Evolutionary conservation across 92 coral and sea anemone genomes (phyloP).

Genomic region (Porites divaricata): DNA sequence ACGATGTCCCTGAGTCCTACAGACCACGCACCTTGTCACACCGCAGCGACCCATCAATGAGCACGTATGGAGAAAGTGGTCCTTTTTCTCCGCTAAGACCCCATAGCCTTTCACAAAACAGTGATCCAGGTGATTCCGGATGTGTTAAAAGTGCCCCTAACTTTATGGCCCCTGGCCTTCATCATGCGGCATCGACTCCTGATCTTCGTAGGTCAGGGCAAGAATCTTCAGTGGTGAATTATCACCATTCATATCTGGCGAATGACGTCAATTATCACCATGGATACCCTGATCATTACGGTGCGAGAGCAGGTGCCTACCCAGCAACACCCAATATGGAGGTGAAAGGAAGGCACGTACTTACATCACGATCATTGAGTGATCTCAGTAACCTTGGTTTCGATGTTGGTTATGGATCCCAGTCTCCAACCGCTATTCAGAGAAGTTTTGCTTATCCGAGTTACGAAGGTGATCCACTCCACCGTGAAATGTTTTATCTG

Average conservation of each 20-base stretch:
- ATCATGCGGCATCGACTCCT: constrained; percentile 59
- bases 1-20: not conserved
- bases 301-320: not conserved
- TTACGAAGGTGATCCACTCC: not conserved
- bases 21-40: not conserved
- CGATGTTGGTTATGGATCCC: not conserved
- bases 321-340: not conserved
- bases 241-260: constrained; percentile 19
- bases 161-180: constrained; percentile 16
- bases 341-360: not conserved
- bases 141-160: constrained; percentile 2
- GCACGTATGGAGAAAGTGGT: not conserved
- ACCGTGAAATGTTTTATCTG: not conserved
- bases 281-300: not conserved
- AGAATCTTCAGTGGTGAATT: constrained; percentile 8
- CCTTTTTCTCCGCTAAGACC: constrained; percentile 3
- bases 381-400: constrained; percentile 19
- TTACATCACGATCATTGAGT: constrained; percentile 31
- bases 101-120: constrained; percentile 14
- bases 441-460: constrained; percentile 15
- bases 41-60: not conserved
- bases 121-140: constrained; percentile 27
- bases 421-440: constrained; percentile 24
- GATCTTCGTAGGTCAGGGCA: constrained; percentile 45
- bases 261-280: not conserved